Evolutionary conservation across 2,888 invertebrate species (phyloP).

Genomic region (Thymelicus acteon): DNA sequence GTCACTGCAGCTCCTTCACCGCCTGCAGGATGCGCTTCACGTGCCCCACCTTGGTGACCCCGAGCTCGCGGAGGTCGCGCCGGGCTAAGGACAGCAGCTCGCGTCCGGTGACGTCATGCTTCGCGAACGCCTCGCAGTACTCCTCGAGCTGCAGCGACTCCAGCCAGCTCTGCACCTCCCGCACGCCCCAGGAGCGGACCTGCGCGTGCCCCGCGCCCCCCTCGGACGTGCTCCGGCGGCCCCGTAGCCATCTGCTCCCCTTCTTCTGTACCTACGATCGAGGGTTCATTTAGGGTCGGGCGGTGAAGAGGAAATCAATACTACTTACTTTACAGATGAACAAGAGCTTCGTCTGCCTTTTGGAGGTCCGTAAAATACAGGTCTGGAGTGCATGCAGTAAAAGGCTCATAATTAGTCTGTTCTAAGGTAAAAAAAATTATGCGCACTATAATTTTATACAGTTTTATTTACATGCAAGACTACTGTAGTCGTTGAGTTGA

Average conservation of each 20-base stretch:
- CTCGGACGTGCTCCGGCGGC: slow-evolving; percentile 73
- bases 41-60: slow-evolving; percentile 97
- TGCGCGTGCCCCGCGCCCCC: slow-evolving; percentile 60
- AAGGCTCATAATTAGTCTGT: not conserved
- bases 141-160: slow-evolving; percentile 94
- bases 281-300: slow-evolving; percentile 42
- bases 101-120: slow-evolving; percentile 96
- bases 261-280: slow-evolving; percentile 72
- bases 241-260: slow-evolving; percentile 69
- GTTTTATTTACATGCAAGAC: too few species aligned
- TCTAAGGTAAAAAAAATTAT: too few species aligned
- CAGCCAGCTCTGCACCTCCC: slow-evolving; percentile 96
- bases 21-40: slow-evolving; percentile 97
- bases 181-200: slow-evolving; percentile 90
- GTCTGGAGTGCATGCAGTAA: slow-evolving; percentile 6
- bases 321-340: too few species aligned
- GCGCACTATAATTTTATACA: too few species aligned
- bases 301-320: slow-evolving; percentile 13
- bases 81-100: slow-evolving; percentile 94
- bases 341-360: too few species aligned
- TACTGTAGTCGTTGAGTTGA: too few species aligned
- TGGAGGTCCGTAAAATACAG: not conserved
- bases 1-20: slow-evolving; percentile 90
- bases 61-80: slow-evolving; percentile 94
- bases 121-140: slow-evolving; percentile 95